These are phyloP conservation scores for Pseudomugil gertrudae DNA, from an alignment of 2,797 vertebrate species.

Conservation along the genomic window DNA sequence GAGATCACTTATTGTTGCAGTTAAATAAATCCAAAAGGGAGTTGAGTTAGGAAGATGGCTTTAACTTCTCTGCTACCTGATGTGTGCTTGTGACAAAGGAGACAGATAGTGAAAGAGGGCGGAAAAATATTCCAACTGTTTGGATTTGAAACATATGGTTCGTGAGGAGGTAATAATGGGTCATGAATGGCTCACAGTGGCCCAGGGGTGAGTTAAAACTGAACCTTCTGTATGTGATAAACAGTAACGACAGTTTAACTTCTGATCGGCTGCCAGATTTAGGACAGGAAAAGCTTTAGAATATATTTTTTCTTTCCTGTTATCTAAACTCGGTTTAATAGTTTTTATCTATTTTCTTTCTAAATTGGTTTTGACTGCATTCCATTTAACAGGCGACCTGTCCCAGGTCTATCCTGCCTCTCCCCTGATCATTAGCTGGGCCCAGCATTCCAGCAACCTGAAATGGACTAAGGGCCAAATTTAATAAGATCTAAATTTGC, in stretches of 20 bases:
- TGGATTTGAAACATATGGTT: slow-evolving; percentile 70
- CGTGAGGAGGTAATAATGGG: slow-evolving; percentile 36
- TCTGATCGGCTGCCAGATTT: slow-evolving; percentile 37
- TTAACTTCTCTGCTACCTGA: slow-evolving; percentile 54
- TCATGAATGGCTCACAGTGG: slow-evolving; percentile 27
- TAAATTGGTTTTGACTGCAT: not conserved
- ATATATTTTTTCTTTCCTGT: not conserved
- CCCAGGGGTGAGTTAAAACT: slow-evolving; percentile 16
- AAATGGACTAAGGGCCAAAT: too few relatives aligned
- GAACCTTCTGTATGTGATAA: slow-evolving; percentile 7
- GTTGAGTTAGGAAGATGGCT: slow-evolving; percentile 53
- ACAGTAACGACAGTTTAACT: slow-evolving; percentile 26
- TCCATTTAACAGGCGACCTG: too few relatives aligned
- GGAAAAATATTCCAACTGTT: slow-evolving; percentile 37
- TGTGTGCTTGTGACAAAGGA: slow-evolving; percentile 49
- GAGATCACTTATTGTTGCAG: slow-evolving; percentile 72
- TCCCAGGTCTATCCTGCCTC: too few relatives aligned
- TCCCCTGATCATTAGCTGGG: too few relatives aligned
- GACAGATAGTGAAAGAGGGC: slow-evolving; percentile 44
- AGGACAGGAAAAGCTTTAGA: not conserved
- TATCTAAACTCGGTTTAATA: not conserved
- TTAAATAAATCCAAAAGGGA: slow-evolving; percentile 45
- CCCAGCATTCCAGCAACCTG: too few relatives aligned
- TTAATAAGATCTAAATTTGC: too few relatives aligned
- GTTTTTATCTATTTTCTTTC: too few relatives aligned